Conservation (phyloP, 2,888 invertebrate genomes). For the Ommatoiulus sabulosus region DNA sequence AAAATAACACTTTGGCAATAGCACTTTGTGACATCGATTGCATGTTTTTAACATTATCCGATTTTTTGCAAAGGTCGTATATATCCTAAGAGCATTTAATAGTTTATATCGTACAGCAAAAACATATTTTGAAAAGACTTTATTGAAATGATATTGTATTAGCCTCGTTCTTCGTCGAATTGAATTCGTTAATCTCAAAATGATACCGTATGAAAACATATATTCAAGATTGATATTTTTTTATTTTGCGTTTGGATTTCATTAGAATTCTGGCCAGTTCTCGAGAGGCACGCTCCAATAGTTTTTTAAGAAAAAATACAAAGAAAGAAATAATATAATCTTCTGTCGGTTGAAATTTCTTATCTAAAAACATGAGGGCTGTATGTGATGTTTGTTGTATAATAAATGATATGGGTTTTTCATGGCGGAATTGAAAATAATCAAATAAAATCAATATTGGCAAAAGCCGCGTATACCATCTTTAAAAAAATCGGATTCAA, state of each 20-base stretch:
- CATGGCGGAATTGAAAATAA: background rate
- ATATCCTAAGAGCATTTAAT: too few species aligned
- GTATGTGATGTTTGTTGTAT: background rate
- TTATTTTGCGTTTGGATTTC: background rate
- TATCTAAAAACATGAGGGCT: background rate
- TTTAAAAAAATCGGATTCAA: background rate
- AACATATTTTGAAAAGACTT: too few species aligned
- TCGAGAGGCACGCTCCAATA: background rate
- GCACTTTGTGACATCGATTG: too few species aligned
- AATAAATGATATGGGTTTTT: slow-evolving; percentile 19
- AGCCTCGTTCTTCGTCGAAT: too few species aligned
- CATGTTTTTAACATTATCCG: too few species aligned
- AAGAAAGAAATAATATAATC: background rate
- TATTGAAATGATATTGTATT: too few species aligned
- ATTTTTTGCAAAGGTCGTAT: too few species aligned
- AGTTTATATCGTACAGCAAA: too few species aligned
- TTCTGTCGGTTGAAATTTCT: background rate
- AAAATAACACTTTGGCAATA: too few species aligned
- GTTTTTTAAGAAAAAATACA: background rate
- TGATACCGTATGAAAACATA: too few species aligned
- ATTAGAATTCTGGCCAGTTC: background rate
- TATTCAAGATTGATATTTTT: too few species aligned
- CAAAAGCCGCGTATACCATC: background rate
- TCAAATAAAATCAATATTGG: background rate
- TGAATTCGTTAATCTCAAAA: too few species aligned